Evolutionary conservation across 2,797 vertebrate genomes (phyloP), one percentile per base, ranked within the genome.

Genomic region (Sibirionetta formosa): DNA sequence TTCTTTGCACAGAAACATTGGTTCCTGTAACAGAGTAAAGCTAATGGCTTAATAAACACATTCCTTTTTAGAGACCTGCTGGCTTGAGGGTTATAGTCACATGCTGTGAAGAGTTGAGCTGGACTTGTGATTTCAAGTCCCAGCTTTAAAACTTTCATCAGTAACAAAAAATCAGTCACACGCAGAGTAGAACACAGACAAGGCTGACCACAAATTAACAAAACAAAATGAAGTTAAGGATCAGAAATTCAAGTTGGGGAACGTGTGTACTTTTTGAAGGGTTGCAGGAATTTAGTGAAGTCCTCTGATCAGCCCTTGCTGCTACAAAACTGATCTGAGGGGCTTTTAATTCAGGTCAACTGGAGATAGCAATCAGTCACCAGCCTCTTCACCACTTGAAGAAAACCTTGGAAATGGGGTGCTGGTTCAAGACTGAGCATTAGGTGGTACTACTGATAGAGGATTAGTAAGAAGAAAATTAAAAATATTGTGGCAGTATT

Each of bases 211-310:
- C n/a, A 78, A 65, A 83, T 42, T 5, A 58, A 36, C 40, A 48
- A 73, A 63, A 42, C 24, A 33, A 70, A 78, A 70, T 24, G 51
- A 66, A 18, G 12, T n/a, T 33, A 54, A 89, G 40, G 23, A 53
- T 65, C 17, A 64, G 56, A 77, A 68, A 51, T 46, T 58, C n/a
- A 66, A 14, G 12, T 23, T 68, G 31, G 40, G 24, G 33, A 77
- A 35, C 16, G 7, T 4, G 7, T n/a, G 9, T 0, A 0, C 11
- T 60, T 72, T 63, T 5, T 89, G 46, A 26, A 44, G 70, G 9
- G 3, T 73, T 90, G 42, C 29, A 46, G 42, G 31, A 66, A 35
- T 69, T 69, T 38, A 63, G 14, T 64, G 60, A 7, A 57, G 27
- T 81, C 17, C 14, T 54, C 46, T 6, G 6, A 84, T 18, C 11